Percentiles rank a stretch among this genome's conserved stretches.
Conservation (phyloP, 1,140 invertebrate genomes). For the Trichogramma pretiosum region DNA sequence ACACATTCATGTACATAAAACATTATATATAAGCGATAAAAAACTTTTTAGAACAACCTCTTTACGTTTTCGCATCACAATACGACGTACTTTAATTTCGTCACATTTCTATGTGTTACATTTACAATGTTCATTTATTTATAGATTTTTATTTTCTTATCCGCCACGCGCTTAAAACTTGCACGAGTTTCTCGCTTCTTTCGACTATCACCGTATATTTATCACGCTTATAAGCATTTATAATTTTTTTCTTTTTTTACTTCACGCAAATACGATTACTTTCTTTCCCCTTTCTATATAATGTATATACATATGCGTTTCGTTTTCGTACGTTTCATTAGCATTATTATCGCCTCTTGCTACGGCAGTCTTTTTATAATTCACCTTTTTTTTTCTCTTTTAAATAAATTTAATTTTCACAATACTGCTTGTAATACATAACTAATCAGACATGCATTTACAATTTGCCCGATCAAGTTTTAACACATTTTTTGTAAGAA, state of each 20-base stretch:
- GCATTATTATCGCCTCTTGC: too few relatives aligned
- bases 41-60: conserved; percentile 9
- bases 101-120: too few relatives aligned
- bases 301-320: too few relatives aligned
- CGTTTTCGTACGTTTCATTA: too few relatives aligned
- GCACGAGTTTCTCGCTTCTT: background rate
- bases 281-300: conserved; percentile 1
- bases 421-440: conserved; percentile 45
- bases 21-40: conserved; percentile 6
- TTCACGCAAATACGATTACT: conserved; percentile 11
- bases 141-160: conserved; percentile 6
- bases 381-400: too few relatives aligned
- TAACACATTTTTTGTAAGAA: conserved; percentile 4
- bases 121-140: too few relatives aligned
- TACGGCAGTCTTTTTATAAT: too few relatives aligned
- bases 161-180: conserved; percentile 4
- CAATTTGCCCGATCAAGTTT: conserved; percentile 24
- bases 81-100: too few relatives aligned
- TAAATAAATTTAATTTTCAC: conserved; percentile 36
- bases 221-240: too few relatives aligned
- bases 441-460: conserved; percentile 21
- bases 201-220: conserved; percentile 6
- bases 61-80: too few relatives aligned
- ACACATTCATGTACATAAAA: conserved; percentile 19
- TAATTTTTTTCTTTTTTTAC: too few relatives aligned